Conservation (phyloP, 2,888 invertebrate genomes). For the Drosophila differens region DNA sequence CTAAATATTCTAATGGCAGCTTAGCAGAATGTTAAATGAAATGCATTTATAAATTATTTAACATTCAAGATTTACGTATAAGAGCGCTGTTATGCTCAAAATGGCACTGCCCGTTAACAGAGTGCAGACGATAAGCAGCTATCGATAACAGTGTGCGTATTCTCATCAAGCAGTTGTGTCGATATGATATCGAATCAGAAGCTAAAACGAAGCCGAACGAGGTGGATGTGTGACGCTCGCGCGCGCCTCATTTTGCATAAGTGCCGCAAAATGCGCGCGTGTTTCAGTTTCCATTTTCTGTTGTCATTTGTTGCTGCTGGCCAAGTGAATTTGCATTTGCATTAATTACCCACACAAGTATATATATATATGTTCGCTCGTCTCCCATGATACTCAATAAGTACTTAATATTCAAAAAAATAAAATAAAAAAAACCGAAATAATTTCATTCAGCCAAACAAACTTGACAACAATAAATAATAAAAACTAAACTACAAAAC, state of each 20-base stretch:
- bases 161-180: background rate
- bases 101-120: conserved; percentile 34
- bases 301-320: conserved; percentile 42
- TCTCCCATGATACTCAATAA: conserved; percentile 24
- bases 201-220: conserved; percentile 57
- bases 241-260: conserved; percentile 55
- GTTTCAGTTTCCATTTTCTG: conserved; percentile 59
- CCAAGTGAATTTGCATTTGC: conserved; percentile 40
- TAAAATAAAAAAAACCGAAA: conserved; percentile 13
- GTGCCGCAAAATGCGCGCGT: conserved; percentile 62
- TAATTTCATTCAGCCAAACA: conserved; percentile 31
- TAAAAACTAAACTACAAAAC: conserved; percentile 39
- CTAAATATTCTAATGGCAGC: background rate
- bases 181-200: conserved; percentile 22
- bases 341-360: conserved; percentile 2
- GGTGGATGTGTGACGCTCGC: conserved; percentile 59
- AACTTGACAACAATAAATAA: conserved; percentile 17
- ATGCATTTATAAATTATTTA: background rate
- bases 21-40: conserved; percentile 17
- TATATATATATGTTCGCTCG: conserved; percentile 5
- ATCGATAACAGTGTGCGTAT: conserved; percentile 32
- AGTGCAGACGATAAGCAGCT: conserved; percentile 10
- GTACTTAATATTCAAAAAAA: conserved; percentile 11
- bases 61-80: background rate
- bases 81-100: conserved; percentile 26